These are phyloP conservation scores for Tretioscincus oriximinensis DNA, from an alignment of 2,113 vertebrate genomes.

Conservation along the genomic window DNA sequence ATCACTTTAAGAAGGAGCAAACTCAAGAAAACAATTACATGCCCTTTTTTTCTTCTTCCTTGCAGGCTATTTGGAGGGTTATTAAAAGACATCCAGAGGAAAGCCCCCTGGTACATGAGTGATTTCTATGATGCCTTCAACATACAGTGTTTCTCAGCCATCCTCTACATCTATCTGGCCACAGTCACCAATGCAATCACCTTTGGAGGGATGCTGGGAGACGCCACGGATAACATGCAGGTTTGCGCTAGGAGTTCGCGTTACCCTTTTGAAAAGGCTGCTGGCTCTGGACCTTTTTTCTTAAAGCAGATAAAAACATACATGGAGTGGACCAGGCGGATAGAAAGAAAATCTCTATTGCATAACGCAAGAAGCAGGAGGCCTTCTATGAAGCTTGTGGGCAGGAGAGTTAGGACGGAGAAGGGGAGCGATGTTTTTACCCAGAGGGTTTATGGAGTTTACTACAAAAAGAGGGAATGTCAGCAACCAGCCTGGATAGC, in stretches of 20 bases:
- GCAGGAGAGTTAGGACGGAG: no score
- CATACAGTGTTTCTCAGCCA: slow-evolving; percentile 74
- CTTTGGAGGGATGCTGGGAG: slow-evolving; percentile 79
- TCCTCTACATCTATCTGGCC: slow-evolving; percentile 80
- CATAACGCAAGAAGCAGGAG: no score
- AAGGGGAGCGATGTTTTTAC: no score
- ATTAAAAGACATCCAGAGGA: slow-evolving; percentile 73
- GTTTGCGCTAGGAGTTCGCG: slow-evolving; percentile 43
- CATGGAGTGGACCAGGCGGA: no score
- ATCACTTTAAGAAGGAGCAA: background rate
- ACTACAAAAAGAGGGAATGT: no score
- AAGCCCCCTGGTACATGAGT: slow-evolving; percentile 72
- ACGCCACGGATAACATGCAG: slow-evolving; percentile 76
- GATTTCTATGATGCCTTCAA: slow-evolving; percentile 76
- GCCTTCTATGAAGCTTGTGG: no score
- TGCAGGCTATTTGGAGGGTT: slow-evolving; percentile 78
- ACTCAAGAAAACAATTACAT: background rate
- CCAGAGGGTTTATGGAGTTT: no score
- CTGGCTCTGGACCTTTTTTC: no score
- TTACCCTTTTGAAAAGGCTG: background rate
- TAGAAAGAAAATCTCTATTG: no score
- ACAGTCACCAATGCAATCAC: slow-evolving; percentile 78
- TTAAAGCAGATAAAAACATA: no score
- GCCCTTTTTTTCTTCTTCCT: background rate
- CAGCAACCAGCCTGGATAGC: no score